Base-by-base conservation (phyloP, 2,113 vertebrate genomes). In the Catharus minimus region DNA sequence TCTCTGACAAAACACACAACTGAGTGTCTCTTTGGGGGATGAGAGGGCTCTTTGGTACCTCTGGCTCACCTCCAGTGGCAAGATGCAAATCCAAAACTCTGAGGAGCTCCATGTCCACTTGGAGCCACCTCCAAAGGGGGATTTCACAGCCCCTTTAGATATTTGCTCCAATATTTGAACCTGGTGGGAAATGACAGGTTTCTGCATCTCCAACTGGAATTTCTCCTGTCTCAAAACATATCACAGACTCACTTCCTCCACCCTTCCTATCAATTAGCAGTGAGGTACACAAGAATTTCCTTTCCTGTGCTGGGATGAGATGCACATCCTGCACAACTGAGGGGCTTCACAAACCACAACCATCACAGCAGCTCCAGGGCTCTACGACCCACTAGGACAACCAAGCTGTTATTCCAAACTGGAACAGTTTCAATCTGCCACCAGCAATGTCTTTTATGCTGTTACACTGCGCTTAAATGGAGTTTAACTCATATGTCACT, bases 401-500 rank as follows among this genome's bases (percentile, higher is more conserved):
- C 27, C 44, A 24, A 71, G n/a, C 38, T 75, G 24, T 57, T 81
- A 72, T 19, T 36, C 26, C 76, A 28, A 62, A 87, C 88, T 0
- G 6, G 52, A 84, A 55, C 39, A 33, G 33, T 24, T 69, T 78
- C 92, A 55, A 52, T 65, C 84, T 86, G 60, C 32, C 66, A 58
- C 49, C 67, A 61, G 47, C 72, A 68, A 57, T 36, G 61, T 16
- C 69, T 87, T 73, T n/a, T 27, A 76, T 4, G 41, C 58, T 67
- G 55, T 78, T 55, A 47, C 13, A 36, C 52, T 49, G 58, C 43
- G 53, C 16, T 80, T 57, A 64, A 83, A 78, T 11, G 28, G 58
- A 92, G 82, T 60, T 30, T 83, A 78, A 90, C 39, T 88, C 91
- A 75, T 26, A 43, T 15, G 85, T 84, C 41, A 26, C 67, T 27